Percentiles rank a stretch among this genome's conserved stretches.
phyloP scores from a whole-genome alignment of 2,113 vertebrate species.

The Vulpes ferrilata region DNA sequence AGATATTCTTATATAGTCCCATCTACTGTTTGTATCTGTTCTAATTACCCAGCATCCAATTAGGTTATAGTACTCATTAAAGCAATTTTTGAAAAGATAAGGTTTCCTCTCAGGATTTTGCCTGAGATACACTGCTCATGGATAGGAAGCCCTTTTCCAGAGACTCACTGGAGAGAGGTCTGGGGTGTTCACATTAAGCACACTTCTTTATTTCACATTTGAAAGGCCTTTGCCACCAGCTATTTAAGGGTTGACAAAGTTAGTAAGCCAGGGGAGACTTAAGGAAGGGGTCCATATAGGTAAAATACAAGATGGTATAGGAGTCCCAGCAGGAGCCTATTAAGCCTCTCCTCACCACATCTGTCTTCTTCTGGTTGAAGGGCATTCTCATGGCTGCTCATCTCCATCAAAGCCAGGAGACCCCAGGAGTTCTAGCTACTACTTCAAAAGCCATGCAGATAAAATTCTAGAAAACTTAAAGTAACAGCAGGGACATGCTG shows the following conservation, averaged over 20 bases:
- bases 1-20: background rate
- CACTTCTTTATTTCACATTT: background rate
- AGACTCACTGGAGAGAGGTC: background rate
- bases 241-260: conserved; percentile 8
- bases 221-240: background rate
- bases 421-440: background rate
- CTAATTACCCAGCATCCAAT: background rate
- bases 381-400: background rate
- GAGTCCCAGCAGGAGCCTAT: background rate
- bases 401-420: background rate
- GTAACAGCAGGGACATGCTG: background rate
- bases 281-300: background rate
- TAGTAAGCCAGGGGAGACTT: conserved; percentile 6
- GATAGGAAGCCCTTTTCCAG: background rate
- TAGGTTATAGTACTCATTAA: background rate
- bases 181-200: background rate
- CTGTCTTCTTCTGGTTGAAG: background rate
- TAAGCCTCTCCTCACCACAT: background rate
- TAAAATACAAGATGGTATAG: background rate
- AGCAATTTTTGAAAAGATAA: background rate
- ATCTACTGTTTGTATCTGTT: background rate
- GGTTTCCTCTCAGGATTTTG: background rate
- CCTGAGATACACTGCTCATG: background rate
- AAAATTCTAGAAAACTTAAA: background rate
- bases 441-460: background rate